Evolutionary conservation across 2,797 vertebrate species (phyloP).

Genomic region (Manis crassicaudata): DNA sequence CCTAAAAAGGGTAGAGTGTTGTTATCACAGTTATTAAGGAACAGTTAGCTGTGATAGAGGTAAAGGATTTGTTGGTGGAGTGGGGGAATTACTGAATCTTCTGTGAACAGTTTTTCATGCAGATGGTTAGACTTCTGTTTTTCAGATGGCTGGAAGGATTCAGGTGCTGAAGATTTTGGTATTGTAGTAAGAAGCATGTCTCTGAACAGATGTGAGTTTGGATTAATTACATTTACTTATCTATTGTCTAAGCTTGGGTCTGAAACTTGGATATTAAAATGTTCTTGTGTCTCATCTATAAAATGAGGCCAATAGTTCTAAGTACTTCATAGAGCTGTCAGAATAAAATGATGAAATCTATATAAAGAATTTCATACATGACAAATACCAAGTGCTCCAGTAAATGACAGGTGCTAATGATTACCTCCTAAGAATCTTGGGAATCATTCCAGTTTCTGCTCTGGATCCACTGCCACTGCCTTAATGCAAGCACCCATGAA

Average conservation of each 20-base stretch:
- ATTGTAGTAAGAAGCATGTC: neutral
- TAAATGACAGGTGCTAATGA: neutral
- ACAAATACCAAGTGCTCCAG: neutral
- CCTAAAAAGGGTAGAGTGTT: neutral
- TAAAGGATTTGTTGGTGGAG: neutral
- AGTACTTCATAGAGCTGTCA: neutral
- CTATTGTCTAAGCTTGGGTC: neutral
- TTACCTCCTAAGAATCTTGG: neutral
- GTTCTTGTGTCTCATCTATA: neutral
- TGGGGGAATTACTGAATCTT: neutral
- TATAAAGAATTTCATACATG: neutral
- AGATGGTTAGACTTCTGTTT: neutral
- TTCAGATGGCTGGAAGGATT: neutral
- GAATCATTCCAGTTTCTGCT: neutral
- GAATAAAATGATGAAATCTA: neutral
- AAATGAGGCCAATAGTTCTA: neutral
- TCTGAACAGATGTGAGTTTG: neutral
- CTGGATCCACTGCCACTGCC: neutral
- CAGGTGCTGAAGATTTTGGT: neutral
- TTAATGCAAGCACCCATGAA: neutral
- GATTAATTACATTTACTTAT: neutral
- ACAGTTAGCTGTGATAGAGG: constrained; percentile 33
- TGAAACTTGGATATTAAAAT: constrained; percentile 2
- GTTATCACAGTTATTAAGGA: constrained; percentile 16
- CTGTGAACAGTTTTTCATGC: neutral